Base-by-base conservation (phyloP, 2,888 invertebrate species). In the Pycnomerus fuliginosus region DNA sequence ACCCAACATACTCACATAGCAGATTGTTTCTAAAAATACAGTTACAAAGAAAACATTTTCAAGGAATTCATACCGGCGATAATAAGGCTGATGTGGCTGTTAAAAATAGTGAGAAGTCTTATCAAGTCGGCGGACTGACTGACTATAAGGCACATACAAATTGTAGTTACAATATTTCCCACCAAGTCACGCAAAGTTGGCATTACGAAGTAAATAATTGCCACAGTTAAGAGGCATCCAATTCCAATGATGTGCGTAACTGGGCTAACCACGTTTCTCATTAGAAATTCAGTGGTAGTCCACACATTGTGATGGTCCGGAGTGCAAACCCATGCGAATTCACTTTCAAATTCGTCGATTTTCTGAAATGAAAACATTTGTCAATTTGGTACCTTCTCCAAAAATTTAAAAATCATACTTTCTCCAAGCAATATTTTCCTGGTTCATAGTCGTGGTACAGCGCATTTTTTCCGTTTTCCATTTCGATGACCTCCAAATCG, bases 161-260 rank as follows among this genome's bases (percentile, higher is more conserved):
- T 84, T 30, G 88, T 90, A 1, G 90, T 89, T 44, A 90, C 81
- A 52, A 90, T 90, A 67, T 90, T 90, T 2, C 90, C 90, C 20
- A 88, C 83, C 33, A 90, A 76, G 73, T 91, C 90, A 64, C 89
- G 74, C 40, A 91, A 72, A 34, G 90, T 89, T 8, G 90, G 90
- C 64, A 91, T 72, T 23, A 90, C 82, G 70, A 90, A 90, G 65
- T 90, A 90, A 48, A 90, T 80, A 29, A 90, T 80, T 3, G 90
- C 86, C 22, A 89, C 82, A 8, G 83, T 67, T 36, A 90, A 69
- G 55, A 85, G 81, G 50, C 87, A 79, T 29, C 82, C 73, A 58
- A 90, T 83, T 8, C 86, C 79, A 34, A 89, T 77, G 1, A 80
- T 81, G 69, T 89, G 89, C 50, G 87, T 86, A 30, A 85, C 74